Evolutionary conservation across 1,140 invertebrate genomes (phyloP).

Genomic region (Anthonomus grandis): DNA sequence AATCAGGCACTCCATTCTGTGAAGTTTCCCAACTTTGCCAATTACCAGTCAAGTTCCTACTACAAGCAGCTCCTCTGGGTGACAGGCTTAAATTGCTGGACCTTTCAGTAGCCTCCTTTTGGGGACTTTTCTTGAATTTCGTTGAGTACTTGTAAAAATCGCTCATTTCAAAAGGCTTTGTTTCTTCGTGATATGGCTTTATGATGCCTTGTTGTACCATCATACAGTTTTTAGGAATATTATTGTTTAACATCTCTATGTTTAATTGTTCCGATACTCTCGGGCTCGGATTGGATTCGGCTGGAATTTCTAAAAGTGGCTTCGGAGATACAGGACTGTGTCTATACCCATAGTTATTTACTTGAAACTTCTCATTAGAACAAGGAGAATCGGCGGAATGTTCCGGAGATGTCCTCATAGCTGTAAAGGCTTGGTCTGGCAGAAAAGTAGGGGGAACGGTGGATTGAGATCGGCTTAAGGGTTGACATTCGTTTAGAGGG

Average conservation of each 20-base stretch:
- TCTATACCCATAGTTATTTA: too few species aligned
- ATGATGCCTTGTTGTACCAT: slow-evolving; percentile 83
- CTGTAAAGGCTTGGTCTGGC: too few species aligned
- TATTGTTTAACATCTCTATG: slow-evolving; percentile 48
- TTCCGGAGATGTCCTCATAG: too few species aligned
- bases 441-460: slow-evolving; percentile 43
- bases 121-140: slow-evolving; percentile 58
- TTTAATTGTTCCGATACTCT: slow-evolving; percentile 43
- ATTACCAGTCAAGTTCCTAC: slow-evolving; percentile 29
- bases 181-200: slow-evolving; percentile 89
- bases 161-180: slow-evolving; percentile 94
- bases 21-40: too few species aligned
- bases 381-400: too few species aligned
- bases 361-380: too few species aligned
- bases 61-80: background rate
- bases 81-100: background rate
- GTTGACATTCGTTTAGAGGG: too few species aligned
- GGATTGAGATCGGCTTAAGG: slow-evolving; percentile 43
- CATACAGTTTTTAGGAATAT: slow-evolving; percentile 75
- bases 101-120: slow-evolving; percentile 15
- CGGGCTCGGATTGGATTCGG: slow-evolving; percentile 42
- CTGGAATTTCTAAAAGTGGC: slow-evolving; percentile 41
- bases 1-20: too few species aligned
- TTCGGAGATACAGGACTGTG: slow-evolving; percentile 40
- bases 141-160: slow-evolving; percentile 98